These are phyloP conservation scores for Oscheius sp. DNA, from an alignment of 2,888 invertebrate genomes.

Conservation along the genomic window DNA sequence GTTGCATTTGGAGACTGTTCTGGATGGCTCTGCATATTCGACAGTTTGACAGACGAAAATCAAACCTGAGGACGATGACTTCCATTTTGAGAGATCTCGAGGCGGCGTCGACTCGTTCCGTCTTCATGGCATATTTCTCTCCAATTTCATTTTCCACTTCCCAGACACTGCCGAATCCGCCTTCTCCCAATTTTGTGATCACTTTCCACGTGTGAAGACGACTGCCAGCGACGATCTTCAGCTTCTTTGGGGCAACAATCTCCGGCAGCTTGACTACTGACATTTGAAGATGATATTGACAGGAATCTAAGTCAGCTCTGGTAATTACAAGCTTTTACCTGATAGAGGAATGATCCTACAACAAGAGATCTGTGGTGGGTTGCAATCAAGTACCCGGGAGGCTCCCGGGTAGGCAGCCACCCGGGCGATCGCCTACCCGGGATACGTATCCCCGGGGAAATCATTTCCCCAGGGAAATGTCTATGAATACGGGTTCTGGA, in stretches of 20 bases:
- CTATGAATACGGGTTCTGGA: too few relatives aligned
- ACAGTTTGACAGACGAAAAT: not conserved
- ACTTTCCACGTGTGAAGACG: conserved; percentile 20
- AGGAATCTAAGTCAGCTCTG: too few relatives aligned
- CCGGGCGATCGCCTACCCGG: too few relatives aligned
- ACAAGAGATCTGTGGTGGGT: too few relatives aligned
- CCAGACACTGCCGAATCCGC: conserved; percentile 59
- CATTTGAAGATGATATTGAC: too few relatives aligned
- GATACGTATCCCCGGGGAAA: too few relatives aligned
- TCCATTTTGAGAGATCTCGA: conserved; percentile 11
- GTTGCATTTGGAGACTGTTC: conserved; percentile 8
- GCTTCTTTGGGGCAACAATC: not conserved
- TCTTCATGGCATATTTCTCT: conserved; percentile 15
- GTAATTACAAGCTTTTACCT: too few relatives aligned
- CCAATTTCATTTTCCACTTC: conserved; percentile 13
- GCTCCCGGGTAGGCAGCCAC: too few relatives aligned
- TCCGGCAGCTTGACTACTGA: too few relatives aligned
- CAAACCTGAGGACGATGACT: conserved; percentile 5
- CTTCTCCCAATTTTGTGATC: conserved; percentile 41
- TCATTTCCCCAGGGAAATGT: too few relatives aligned
- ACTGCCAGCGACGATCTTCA: not conserved
- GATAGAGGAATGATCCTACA: too few relatives aligned
- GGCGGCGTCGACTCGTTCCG: conserved; percentile 12
- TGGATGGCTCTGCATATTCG: not conserved
- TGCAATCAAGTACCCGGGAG: too few relatives aligned